phyloP scores from a whole-genome alignment of 92 coral and sea anemone species.

The Palythoa grandiflora region DNA sequence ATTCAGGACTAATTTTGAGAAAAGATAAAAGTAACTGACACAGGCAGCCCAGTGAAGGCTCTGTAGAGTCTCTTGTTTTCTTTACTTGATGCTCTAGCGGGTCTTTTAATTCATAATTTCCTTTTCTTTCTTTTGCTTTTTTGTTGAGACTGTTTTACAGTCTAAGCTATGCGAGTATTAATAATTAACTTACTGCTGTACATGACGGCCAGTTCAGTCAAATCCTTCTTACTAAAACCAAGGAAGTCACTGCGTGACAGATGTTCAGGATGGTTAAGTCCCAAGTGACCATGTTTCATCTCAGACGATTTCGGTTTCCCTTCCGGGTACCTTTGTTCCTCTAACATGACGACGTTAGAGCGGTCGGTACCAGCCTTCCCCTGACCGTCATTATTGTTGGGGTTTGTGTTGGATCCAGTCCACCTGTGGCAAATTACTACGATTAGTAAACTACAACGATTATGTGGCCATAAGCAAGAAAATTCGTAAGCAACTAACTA shows the following conservation, averaged over 20 bases:
- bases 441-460: neutral
- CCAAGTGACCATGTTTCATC: slow-evolving; percentile 76
- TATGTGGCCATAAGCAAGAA: too few relatives aligned
- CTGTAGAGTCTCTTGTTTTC: too few relatives aligned
- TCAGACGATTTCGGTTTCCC: slow-evolving; percentile 58
- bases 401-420: slow-evolving; percentile 99
- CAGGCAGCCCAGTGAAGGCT: too few relatives aligned
- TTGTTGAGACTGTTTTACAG: too few relatives aligned
- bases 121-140: too few relatives aligned
- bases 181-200: slow-evolving; percentile 74
- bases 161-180: too few relatives aligned
- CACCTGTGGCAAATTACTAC: slow-evolving; percentile 63
- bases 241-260: slow-evolving; percentile 77
- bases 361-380: slow-evolving; percentile 98
- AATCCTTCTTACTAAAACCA: slow-evolving; percentile 75
- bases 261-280: slow-evolving; percentile 87
- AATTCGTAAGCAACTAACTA: neutral
- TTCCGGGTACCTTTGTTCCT: slow-evolving; percentile 73
- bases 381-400: slow-evolving; percentile 97
- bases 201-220: slow-evolving; percentile 77
- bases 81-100: too few relatives aligned
- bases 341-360: slow-evolving; percentile 80
- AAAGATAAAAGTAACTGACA: too few relatives aligned
- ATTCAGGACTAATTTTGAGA: too few relatives aligned
- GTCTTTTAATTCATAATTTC: too few relatives aligned